Evolutionary conservation across 2,888 invertebrate genomes (phyloP).

Genomic region (Chesias legatella): DNA sequence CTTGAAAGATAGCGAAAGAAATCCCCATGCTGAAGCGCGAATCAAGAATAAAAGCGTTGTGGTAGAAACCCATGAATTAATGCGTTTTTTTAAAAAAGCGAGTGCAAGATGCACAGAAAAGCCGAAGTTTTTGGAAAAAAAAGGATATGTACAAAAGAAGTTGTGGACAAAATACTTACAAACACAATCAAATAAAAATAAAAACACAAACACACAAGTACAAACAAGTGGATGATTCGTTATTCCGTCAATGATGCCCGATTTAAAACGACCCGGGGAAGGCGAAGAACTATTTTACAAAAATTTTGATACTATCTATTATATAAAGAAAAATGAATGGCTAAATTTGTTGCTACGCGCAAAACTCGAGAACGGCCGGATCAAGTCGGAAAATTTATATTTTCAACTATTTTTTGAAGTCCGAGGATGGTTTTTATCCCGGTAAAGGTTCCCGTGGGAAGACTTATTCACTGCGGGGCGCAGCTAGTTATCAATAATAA

Average conservation of each 20-base stretch:
- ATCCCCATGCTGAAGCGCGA: conserved; percentile 38
- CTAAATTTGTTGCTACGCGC: too few species aligned
- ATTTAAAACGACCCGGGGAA: conserved; percentile 17
- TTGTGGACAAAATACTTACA: conserved; percentile 15
- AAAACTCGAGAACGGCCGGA: too few species aligned
- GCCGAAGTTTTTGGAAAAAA: too few species aligned
- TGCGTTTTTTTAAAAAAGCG: conserved; percentile 28
- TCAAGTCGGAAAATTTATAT: too few species aligned
- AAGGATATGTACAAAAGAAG: conserved; percentile 20
- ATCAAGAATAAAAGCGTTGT: conserved; percentile 25
- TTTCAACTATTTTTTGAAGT: too few species aligned
- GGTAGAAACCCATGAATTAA: conserved; percentile 25
- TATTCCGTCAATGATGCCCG: conserved; percentile 23
- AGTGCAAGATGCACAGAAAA: conserved; percentile 14
- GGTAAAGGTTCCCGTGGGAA: too few species aligned
- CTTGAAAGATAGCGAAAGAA: conserved; percentile 27
- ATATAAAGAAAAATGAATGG: too few species aligned
- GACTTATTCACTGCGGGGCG: too few species aligned
- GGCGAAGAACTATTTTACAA: conserved; percentile 11
- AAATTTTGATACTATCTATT: too few species aligned
- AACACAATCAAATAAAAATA: conserved; percentile 6
- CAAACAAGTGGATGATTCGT: conserved; percentile 26
- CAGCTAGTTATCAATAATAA: too few species aligned
- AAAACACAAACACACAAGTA: conserved; percentile 20
- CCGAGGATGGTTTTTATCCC: too few species aligned